These are phyloP conservation scores for Neosilurus mollespiculum DNA, from an alignment of 2,797 vertebrate species.

Conservation along the genomic window DNA sequence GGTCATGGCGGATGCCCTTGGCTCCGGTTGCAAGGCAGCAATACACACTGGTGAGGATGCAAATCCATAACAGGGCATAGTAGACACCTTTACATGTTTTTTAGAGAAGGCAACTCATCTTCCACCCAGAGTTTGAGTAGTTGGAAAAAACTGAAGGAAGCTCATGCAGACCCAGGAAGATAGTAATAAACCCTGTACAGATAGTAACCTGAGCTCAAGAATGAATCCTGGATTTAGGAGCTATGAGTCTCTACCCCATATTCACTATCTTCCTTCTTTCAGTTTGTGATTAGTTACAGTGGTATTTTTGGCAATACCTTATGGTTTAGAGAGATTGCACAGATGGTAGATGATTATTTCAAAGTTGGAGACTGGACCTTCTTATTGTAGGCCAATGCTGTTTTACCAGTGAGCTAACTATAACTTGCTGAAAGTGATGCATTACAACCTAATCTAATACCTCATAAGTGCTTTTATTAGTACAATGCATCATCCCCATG, in stretches of 20 bases:
- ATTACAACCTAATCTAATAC: conserved; percentile 4
- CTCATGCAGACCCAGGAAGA: not conserved
- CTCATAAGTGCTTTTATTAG: not conserved
- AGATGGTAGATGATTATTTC: conserved; percentile 31
- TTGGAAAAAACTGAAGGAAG: not conserved
- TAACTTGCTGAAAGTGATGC: not conserved
- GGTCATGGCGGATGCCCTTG: not conserved
- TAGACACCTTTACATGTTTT: not conserved
- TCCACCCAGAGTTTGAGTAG: not conserved
- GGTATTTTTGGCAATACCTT: conserved; percentile 10
- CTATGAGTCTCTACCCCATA: not conserved
- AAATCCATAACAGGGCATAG: not conserved
- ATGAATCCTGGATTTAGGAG: conserved; percentile 8
- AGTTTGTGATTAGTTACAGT: conserved; percentile 27
- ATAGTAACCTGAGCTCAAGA: conserved; percentile 11
- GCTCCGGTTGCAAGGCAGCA: not conserved
- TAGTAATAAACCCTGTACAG: not conserved
- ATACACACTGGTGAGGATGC: not conserved
- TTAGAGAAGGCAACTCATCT: not conserved
- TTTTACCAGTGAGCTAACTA: not conserved
- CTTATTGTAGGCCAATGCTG: conserved; percentile 14
- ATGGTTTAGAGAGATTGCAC: conserved; percentile 18
- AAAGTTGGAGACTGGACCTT: conserved; percentile 27
- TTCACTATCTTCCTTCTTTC: not conserved
- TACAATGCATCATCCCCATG: not conserved